These are phyloP conservation scores for Oscheius myriophilus DNA, from an alignment of 2,888 invertebrate species.

Conservation along the genomic window DNA sequence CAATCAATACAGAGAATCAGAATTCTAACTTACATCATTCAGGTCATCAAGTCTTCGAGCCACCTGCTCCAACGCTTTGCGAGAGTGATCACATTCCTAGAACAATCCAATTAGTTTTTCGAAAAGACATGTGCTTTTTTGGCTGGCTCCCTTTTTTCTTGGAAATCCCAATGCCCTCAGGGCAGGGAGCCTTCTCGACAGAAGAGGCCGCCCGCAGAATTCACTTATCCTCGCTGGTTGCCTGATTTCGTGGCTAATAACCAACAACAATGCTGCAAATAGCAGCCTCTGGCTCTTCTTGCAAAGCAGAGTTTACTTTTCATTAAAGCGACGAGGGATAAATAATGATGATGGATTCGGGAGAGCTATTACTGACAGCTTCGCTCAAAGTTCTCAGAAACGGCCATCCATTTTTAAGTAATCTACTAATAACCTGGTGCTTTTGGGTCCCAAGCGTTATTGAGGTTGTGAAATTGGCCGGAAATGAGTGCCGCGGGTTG, in stretches of 20 bases:
- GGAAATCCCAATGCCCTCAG: no score
- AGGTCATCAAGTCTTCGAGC: conserved; percentile 56
- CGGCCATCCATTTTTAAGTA: no score
- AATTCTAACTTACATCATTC: conserved; percentile 49
- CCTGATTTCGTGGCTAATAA: conserved; percentile 24
- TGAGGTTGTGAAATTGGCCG: no score
- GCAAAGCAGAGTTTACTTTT: background rate
- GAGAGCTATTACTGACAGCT: no score
- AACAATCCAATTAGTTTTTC: conserved; percentile 10
- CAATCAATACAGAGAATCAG: background rate
- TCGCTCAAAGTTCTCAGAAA: no score
- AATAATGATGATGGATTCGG: conserved; percentile 25
- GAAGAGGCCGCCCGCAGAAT: conserved; percentile 10
- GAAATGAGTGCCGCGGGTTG: no score
- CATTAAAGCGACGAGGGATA: conserved; percentile 9
- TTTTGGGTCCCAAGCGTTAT: no score
- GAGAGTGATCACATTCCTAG: conserved; percentile 60
- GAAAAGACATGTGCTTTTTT: no score
- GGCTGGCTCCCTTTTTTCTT: no score
- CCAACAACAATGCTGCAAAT: conserved; percentile 3
- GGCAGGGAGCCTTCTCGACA: no score
- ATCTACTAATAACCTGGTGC: no score
- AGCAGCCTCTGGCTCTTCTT: conserved; percentile 2
- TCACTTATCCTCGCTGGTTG: conserved; percentile 27
- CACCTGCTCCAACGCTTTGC: conserved; percentile 54